Conservation (phyloP, 1,140 invertebrate species). For the Drosophila asahinai region DNA sequence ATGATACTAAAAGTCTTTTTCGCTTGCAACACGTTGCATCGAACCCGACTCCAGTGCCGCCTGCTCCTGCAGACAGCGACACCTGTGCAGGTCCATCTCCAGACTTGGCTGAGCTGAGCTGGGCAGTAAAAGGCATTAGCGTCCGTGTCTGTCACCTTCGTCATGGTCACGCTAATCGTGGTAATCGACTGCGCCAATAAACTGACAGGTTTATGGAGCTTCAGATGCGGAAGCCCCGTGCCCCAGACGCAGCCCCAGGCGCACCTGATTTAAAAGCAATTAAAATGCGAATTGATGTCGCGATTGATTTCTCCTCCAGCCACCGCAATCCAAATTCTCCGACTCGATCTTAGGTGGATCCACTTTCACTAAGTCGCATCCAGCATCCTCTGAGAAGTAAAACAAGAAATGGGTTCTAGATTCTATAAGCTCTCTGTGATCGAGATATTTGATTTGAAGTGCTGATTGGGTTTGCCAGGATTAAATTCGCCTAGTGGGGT, state of each 20-base stretch:
- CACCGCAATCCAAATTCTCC: background rate
- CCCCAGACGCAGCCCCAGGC: background rate
- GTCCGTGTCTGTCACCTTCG: slow-evolving; percentile 82
- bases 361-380: slow-evolving; percentile 5
- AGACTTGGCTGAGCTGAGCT: slow-evolving; percentile 18
- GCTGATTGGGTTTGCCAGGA: background rate
- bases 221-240: slow-evolving; percentile 52
- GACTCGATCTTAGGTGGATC: background rate
- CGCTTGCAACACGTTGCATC: slow-evolving; percentile 53
- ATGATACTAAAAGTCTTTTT: slow-evolving; percentile 69
- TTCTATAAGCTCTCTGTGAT: background rate
- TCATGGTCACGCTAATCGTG: slow-evolving; percentile 83
- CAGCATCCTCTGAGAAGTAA: background rate
- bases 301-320: slow-evolving; percentile 60
- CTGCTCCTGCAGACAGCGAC: background rate
- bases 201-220: slow-evolving; percentile 78
- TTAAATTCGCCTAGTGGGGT: no score
- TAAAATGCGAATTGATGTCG: slow-evolving; percentile 78
- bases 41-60: slow-evolving; percentile 4
- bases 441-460: background rate
- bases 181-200: slow-evolving; percentile 80
- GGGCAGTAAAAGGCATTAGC: slow-evolving; percentile 80
- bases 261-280: slow-evolving; percentile 81
- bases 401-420: background rate
- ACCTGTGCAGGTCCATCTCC: slow-evolving; percentile 9